Percentiles rank a stretch among this genome's conserved stretches.
Evolutionary conservation across 2,888 invertebrate species (phyloP).

Genomic region (Eristalinus sepulchralis): DNA sequence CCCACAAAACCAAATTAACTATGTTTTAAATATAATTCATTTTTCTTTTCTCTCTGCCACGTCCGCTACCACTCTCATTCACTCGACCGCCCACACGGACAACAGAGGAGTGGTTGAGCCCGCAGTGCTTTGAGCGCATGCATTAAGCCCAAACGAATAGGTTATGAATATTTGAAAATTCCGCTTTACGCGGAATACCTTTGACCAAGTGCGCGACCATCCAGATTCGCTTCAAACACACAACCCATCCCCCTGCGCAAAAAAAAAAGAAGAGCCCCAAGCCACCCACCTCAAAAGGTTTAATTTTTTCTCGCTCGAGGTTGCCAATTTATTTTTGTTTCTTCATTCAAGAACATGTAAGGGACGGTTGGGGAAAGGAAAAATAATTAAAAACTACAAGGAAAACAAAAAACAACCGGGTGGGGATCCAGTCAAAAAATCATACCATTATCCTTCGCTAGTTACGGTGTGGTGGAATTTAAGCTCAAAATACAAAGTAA

Average conservation of each 20-base stretch:
- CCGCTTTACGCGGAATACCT: neutral
- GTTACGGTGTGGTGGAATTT: constrained; percentile 32
- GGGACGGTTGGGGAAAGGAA: neutral
- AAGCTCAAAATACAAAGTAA: constrained; percentile 40
- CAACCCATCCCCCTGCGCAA: neutral
- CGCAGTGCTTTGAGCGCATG: neutral
- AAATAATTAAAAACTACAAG: constrained; percentile 31
- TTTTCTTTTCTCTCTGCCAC: neutral
- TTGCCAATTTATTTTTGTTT: constrained; percentile 52
- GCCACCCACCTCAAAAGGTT: neutral
- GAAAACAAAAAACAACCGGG: constrained; percentile 15
- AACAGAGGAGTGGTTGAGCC: neutral
- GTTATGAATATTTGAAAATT: neutral
- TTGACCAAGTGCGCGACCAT: neutral
- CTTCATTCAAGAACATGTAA: constrained; percentile 15
- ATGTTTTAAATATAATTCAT: constrained; percentile 5
- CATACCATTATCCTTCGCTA: constrained; percentile 27
- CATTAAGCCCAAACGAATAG: neutral
- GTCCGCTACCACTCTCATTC: neutral
- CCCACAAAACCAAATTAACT: constrained; percentile 3
- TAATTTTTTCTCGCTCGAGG: constrained; percentile 20
- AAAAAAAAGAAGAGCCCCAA: constrained; percentile 8
- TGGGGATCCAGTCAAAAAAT: constrained; percentile 20
- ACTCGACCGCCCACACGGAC: neutral
- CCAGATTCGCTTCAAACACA: neutral